These are phyloP conservation scores for Hyphantria cunea DNA, from an alignment of 1,140 invertebrate genomes.

Conservation along the genomic window DNA sequence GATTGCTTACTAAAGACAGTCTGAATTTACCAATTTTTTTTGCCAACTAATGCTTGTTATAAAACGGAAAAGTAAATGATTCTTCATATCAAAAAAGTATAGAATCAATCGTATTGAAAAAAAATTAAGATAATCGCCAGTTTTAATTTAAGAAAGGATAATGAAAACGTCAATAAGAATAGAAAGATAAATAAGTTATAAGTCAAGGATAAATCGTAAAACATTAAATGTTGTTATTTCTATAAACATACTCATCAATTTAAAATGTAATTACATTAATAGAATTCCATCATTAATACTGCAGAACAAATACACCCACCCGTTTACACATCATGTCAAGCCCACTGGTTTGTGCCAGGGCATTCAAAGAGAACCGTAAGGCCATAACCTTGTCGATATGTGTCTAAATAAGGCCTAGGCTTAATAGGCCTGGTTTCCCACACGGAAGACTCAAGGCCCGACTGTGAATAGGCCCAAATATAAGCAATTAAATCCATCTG, in stretches of 20 bases:
- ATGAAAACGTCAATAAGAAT: too few relatives aligned
- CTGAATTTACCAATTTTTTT: too few relatives aligned
- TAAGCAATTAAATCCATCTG: conserved; percentile 23
- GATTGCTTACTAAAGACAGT: too few relatives aligned
- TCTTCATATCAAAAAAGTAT: too few relatives aligned
- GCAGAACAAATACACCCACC: not conserved
- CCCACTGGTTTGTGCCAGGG: not conserved
- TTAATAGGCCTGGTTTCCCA: conserved; percentile 33
- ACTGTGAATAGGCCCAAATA: conserved; percentile 19
- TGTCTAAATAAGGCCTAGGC: conserved; percentile 15
- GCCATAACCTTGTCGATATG: conserved; percentile 20
- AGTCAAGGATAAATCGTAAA: not conserved
- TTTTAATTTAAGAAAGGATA: too few relatives aligned
- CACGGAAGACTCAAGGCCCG: conserved; percentile 25
- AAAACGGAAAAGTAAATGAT: too few relatives aligned
- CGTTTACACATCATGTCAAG: not conserved
- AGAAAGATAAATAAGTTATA: not conserved
- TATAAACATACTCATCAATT: not conserved
- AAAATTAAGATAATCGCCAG: too few relatives aligned
- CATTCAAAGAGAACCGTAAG: conserved; percentile 16
- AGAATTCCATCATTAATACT: not conserved
- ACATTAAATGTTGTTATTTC: not conserved
- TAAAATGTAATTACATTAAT: not conserved
- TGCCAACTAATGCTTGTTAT: too few relatives aligned
- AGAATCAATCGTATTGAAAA: too few relatives aligned